These are phyloP conservation scores for Cosmorhoe ocellata DNA, from an alignment of 2,888 invertebrate species.

Conservation along the genomic window DNA sequence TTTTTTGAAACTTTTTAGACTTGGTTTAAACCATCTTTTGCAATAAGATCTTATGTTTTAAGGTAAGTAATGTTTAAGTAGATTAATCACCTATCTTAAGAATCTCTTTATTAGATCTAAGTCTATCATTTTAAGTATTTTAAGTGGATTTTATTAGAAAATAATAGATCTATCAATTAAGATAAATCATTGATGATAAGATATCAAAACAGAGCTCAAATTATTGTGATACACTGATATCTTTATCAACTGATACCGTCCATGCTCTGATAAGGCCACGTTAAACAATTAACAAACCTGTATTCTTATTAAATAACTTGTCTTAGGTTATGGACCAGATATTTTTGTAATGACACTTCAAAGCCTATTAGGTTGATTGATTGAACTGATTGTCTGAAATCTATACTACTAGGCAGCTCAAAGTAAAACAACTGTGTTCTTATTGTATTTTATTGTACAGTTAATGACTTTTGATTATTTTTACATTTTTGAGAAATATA, in stretches of 20 bases:
- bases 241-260: background rate
- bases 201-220: constrained; percentile 1
- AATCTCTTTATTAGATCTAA: too few species aligned
- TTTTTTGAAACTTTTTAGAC: background rate
- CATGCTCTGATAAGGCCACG: background rate
- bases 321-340: background rate
- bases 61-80: background rate
- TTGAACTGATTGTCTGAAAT: too few species aligned
- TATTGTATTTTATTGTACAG: constrained; percentile 33
- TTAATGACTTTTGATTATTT: constrained; percentile 45
- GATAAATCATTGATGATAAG: background rate
- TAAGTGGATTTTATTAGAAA: too few species aligned
- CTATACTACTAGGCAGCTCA: too few species aligned
- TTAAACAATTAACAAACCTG: background rate
- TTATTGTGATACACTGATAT: constrained; percentile 2
- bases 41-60: background rate
- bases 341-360: too few species aligned
- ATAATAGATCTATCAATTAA: background rate
- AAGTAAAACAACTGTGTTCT: background rate
- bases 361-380: too few species aligned
- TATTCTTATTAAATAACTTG: constrained; percentile 1
- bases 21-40: background rate
- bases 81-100: too few species aligned
- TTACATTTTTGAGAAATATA: constrained; percentile 43
- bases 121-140: too few species aligned